These are phyloP conservation scores for Corythornis madagascariensis DNA, from an alignment of 2,113 vertebrate genomes.

Conservation along the genomic window DNA sequence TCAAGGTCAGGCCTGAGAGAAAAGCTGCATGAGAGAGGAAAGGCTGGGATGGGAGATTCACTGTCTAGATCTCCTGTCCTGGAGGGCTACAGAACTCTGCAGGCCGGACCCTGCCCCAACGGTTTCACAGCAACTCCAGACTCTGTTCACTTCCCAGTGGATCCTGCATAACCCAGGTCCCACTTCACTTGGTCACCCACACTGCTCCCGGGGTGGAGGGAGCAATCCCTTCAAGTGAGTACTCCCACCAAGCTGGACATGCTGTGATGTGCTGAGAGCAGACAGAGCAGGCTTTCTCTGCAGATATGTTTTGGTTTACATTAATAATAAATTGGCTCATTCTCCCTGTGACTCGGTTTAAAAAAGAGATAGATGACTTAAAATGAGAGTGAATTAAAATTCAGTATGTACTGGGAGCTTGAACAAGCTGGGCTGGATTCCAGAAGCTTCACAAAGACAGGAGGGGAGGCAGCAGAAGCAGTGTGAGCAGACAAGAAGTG, in stretches of 20 bases:
- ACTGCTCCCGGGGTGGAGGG: fast-evolving
- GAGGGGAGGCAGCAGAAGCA: not conserved
- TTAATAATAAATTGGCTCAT: not conserved
- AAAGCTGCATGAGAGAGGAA: not conserved
- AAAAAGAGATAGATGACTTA: constrained; percentile 21
- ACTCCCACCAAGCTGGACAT: not conserved
- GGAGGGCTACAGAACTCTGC: not conserved
- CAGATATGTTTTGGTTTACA: not conserved
- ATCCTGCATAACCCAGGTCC: not conserved
- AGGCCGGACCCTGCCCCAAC: not conserved
- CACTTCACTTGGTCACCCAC: fast-evolving
- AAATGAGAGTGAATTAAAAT: constrained; percentile 47
- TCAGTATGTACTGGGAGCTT: constrained; percentile 19
- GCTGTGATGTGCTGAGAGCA: not conserved
- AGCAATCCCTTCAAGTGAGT: not conserved
- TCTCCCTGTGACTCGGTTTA: constrained; percentile 8
- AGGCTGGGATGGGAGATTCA: not conserved
- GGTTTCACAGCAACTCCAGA: not conserved
- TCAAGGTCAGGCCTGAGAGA: not conserved
- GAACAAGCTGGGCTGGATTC: constrained; percentile 32
- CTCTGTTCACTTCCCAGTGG: not conserved
- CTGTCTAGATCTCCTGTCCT: not conserved
- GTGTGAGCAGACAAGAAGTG: not conserved
- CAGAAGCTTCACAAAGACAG: not conserved
- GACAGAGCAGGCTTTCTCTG: not conserved